Evolutionary conservation across 92 coral and sea anemone genomes (phyloP).

Genomic region (Bergia puertoricense): DNA sequence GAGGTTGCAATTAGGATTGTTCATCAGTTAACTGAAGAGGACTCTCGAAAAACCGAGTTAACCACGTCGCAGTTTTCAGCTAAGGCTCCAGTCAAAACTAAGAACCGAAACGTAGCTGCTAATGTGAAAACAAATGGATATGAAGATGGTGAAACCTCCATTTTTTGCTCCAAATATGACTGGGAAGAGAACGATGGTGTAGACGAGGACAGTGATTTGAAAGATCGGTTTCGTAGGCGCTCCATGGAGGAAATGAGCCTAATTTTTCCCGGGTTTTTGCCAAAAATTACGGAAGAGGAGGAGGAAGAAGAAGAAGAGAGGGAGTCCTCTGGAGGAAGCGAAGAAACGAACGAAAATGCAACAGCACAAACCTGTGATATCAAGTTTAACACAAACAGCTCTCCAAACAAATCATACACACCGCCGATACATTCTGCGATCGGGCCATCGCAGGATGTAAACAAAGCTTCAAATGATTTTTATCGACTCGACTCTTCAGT

Average conservation of each 20-base stretch:
- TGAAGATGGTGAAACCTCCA: slow-evolving; percentile 87
- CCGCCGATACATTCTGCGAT: background rate
- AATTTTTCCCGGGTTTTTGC: slow-evolving; percentile 86
- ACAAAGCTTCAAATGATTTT: slow-evolving; percentile 11
- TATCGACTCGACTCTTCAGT: background rate
- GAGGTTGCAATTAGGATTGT: slow-evolving; percentile 72
- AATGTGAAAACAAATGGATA: slow-evolving; percentile 34
- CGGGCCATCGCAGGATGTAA: slow-evolving; percentile 1
- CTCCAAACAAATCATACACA: background rate
- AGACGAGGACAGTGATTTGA: slow-evolving; percentile 25
- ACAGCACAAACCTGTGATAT: slow-evolving; percentile 3
- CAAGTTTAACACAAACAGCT: background rate
- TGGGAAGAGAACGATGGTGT: slow-evolving; percentile 46
- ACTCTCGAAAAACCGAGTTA: slow-evolving; percentile 11
- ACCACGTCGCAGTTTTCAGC: background rate
- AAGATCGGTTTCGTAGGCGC: slow-evolving; percentile 58
- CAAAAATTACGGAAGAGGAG: slow-evolving; percentile 85
- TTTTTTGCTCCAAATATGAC: slow-evolving; percentile 73
- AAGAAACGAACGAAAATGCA: background rate
- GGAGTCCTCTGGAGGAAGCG: slow-evolving; percentile 21
- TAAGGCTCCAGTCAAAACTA: slow-evolving; percentile 15
- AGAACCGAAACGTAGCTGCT: background rate
- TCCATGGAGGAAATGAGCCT: slow-evolving; percentile 93
- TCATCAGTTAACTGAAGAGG: slow-evolving; percentile 51
- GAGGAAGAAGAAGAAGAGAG: slow-evolving; percentile 26